Evolutionary conservation across 2,888 invertebrate species (phyloP).

Genomic region (Agrochola litura): DNA sequence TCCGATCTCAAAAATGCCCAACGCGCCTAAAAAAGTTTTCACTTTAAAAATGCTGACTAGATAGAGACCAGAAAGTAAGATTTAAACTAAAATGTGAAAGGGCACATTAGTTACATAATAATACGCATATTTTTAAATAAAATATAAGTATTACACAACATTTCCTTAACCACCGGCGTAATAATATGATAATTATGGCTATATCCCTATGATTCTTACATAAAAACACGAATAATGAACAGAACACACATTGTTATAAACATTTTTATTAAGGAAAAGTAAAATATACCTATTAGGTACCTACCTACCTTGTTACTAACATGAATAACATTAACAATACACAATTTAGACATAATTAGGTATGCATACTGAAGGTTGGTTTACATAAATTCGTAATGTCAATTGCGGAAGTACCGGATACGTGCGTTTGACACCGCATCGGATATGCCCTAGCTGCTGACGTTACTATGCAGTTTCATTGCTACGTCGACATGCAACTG

Average conservation of each 20-base stretch:
- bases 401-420: constrained; percentile 70
- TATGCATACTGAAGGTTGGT: constrained; percentile 40
- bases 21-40: too few relatives aligned
- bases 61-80: too few relatives aligned
- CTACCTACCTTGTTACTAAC: neutral
- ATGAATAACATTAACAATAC: constrained; percentile 9
- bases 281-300: neutral
- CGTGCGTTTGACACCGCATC: constrained; percentile 70
- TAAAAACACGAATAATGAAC: neutral
- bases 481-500: constrained; percentile 27
- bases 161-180: constrained; percentile 2
- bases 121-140: neutral
- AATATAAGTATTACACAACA: neutral
- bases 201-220: constrained; percentile 3
- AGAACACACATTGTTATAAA: neutral
- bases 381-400: constrained; percentile 67
- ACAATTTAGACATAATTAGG: constrained; percentile 20
- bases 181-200: neutral
- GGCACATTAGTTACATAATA: neutral
- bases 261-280: constrained; percentile 12
- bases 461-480: constrained; percentile 61
- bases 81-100: neutral
- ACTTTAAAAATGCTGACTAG: neutral
- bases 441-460: constrained; percentile 67
- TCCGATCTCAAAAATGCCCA: too few relatives aligned